A percentile compares a stretch with the other conserved stretches of the same genome.
Evolutionary conservation across 2,113 vertebrate genomes (phyloP).

Genomic region (Acrocephalus kingi): DNA sequence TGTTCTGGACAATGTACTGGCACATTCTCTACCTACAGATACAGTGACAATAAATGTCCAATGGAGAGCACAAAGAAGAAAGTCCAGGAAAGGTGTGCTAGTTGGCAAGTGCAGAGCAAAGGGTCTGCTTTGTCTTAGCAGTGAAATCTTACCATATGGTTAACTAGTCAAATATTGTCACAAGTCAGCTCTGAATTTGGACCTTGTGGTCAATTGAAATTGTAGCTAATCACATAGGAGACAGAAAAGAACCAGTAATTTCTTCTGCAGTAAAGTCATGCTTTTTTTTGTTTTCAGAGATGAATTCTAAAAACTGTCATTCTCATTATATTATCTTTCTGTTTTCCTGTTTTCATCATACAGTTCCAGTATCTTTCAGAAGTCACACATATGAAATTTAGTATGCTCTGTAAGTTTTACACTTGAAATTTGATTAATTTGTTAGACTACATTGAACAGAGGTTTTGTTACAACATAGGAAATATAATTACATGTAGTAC

Average conservation of each 20-base stretch:
- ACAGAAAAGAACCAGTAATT: neutral
- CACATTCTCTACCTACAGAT: neutral
- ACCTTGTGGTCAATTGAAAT: neutral
- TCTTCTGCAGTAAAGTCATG: neutral
- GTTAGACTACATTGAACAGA: neutral
- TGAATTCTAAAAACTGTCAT: neutral
- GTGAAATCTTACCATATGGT: accelerated
- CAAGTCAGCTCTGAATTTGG: neutral
- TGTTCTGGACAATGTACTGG: neutral
- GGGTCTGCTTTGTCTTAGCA: neutral
- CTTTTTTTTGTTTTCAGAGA: neutral
- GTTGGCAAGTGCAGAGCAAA: neutral
- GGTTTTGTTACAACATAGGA: neutral
- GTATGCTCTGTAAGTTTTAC: neutral
- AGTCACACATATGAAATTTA: neutral
- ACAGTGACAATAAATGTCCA: neutral
- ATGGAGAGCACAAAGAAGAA: neutral
- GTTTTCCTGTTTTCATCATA: neutral
- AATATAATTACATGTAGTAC: neutral
- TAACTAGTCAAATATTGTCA: neutral
- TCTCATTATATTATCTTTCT: neutral
- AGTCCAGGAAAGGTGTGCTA: neutral
- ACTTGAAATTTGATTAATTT: neutral
- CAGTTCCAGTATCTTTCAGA: neutral
- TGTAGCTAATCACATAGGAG: neutral